Base-by-base conservation (phyloP, 2,113 vertebrate species). In the Siphamia tubifer region DNA sequence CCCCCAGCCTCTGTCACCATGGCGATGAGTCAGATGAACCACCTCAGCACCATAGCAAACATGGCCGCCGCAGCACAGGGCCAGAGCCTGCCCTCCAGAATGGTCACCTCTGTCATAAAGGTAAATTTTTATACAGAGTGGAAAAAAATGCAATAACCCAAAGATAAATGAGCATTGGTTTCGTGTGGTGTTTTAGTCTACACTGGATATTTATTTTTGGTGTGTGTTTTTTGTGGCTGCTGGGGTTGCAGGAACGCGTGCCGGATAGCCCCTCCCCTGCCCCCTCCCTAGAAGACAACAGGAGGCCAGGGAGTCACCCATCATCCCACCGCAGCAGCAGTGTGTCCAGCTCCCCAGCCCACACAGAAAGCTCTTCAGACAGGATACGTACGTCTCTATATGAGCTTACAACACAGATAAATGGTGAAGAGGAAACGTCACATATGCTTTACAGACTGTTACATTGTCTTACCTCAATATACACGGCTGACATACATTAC, bases 11-110 rank as follows among this genome's bases (percentile, higher is more conserved):
- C 98, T 77, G 98, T 99, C 91, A 98, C 96, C 10, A 99, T 99
- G 98, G 98, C 98, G 2, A 99, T 99, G 97, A 99, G 96, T 92
- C 98, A 99, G 92, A 99, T 99, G 98, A 99, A 99, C 90, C 98
- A 99, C 84, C 97, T 99, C 87, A 99, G 94, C 87, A 99, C 97
- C 86, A 99, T 99, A n/a, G 97, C 97, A 57, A 99, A 97, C 82
- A 98, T 99, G 98, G 97, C 98, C 0, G 98, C 98, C 0, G 98
- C 97, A 69, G 96, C 96, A 66, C 97, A 98, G 93, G 95, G 96
- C 84, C 97, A 99, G 91, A 96, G 94, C 48, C 93, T 95, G 79
- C 97, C 96, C 48, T 97, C 95, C 80, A 94, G 98, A 90, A 96
- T 96, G 87, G 97, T 98, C 90, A 99, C 98, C 24, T 99, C 98